phyloP scores from a whole-genome alignment of 2,797 vertebrate genomes.

The Pteropus rufus region DNA sequence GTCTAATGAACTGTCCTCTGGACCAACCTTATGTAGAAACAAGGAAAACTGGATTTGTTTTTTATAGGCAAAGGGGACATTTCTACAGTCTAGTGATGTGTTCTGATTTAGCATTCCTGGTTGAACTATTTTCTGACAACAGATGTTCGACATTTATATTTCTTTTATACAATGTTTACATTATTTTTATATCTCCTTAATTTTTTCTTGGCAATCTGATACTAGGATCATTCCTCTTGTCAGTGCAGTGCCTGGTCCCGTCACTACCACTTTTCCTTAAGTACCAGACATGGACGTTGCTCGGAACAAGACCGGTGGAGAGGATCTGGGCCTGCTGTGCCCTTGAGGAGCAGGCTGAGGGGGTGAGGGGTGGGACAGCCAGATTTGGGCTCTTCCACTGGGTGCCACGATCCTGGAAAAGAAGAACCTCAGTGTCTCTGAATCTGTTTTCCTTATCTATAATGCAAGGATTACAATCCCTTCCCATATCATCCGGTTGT shows the following conservation, averaged over 20 bases:
- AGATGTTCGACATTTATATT: not conserved
- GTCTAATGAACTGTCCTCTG: not conserved
- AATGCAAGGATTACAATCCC: not conserved
- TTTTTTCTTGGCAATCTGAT: not conserved
- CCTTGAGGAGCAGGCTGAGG: fast-evolving
- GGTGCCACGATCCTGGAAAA: not conserved
- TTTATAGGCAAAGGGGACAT: not conserved
- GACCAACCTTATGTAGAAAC: not conserved
- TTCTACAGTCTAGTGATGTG: not conserved
- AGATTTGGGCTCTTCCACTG: not conserved
- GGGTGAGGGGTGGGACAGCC: not conserved
- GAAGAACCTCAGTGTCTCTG: not conserved
- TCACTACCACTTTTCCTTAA: not conserved
- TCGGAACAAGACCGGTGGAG: not conserved
- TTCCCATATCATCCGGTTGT: not conserved
- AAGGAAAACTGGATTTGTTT: not conserved
- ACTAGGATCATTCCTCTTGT: not conserved
- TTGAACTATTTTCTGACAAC: not conserved
- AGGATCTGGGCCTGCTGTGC: fast-evolving
- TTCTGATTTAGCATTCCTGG: not conserved
- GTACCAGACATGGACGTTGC: not conserved
- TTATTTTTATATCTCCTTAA: not conserved
- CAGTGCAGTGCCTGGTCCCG: not conserved
- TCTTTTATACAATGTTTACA: not conserved
- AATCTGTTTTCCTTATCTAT: not conserved